Base-by-base conservation (phyloP, 2,113 vertebrate species). In the Geococcyx californianus region DNA sequence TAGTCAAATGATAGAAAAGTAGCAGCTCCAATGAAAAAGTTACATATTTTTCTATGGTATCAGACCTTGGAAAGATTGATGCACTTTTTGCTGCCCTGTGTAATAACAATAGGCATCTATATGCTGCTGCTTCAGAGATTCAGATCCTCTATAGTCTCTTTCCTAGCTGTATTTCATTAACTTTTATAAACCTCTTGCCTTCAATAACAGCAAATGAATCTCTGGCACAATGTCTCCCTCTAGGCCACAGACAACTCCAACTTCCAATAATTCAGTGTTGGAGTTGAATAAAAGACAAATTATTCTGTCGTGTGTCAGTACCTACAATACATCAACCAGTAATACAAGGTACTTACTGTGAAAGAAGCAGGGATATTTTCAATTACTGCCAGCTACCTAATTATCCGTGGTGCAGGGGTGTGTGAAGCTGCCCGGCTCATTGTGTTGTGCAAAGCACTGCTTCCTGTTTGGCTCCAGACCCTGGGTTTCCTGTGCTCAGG, bases 141-240 rank as follows among this genome's bases (percentile, higher is more conserved):
- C 69, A 95, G 73, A 58, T 47, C 67, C 54, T 78, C 73, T 79
- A 28, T 80, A 73, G 73, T 44, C 88, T 90, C 81, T 82, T 74
- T 63, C 59, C 76, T 93, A 77, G 87, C 84, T 90, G 64, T 94
- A 88, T 97, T 96, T 95, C 95, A 97, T 96, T 97, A 90, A 60
- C 86, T 96, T 96, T 95, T 97, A 94, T 95, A 97, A 97, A 95
- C 90, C 85, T 97, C 93, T 78, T 96, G 79, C 89, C 96, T 96
- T 97, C 95, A 72, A 93, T 94, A 97, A 91, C 84, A 91, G 89
- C 94, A 94, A 96, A 95, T 96, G 95, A 93, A 96, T 95, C 79
- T 95, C 72, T 8, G 18, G 69, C 76, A 82, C 79, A 51, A 90
- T 91, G 89, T 78, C 96, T 96, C 96, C 93, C 95, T 96, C 94